Evolutionary conservation across 1,140 invertebrate genomes (phyloP).

Genomic region (Lepidurus packardi): DNA sequence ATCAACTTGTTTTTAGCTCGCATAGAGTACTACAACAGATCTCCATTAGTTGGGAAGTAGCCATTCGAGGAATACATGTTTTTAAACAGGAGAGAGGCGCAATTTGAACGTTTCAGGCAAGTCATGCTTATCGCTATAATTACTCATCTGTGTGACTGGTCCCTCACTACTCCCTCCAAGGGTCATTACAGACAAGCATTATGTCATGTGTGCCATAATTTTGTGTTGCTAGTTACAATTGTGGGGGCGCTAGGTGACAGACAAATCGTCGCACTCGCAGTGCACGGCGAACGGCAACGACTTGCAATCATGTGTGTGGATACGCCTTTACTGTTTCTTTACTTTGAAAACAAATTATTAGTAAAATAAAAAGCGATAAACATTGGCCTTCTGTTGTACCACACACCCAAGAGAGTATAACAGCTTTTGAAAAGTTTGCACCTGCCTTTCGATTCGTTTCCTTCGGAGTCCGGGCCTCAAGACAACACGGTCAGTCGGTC

Average conservation of each 20-base stretch:
- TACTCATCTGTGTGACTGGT: not conserved
- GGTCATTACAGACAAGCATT: not conserved
- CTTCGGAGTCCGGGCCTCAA: not conserved
- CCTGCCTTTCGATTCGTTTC: conserved; percentile 21
- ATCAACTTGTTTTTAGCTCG: not conserved
- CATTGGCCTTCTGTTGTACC: not conserved
- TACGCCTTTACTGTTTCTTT: not conserved
- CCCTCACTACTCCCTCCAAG: not conserved
- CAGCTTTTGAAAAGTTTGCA: not conserved
- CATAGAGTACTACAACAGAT: not conserved
- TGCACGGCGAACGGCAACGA: not conserved
- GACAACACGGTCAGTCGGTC: conserved; percentile 20
- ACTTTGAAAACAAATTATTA: not conserved
- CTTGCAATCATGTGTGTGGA: not conserved
- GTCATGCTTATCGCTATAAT: not conserved
- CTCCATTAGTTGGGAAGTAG: not conserved
- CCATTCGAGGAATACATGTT: not conserved
- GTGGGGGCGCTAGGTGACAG: not conserved
- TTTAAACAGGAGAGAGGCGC: not conserved
- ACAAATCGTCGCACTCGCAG: not conserved
- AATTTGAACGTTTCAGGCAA: not conserved
- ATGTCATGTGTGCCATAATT: not conserved
- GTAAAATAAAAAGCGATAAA: not conserved
- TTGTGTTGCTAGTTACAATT: not conserved
- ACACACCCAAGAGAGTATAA: not conserved